Evolutionary conservation across 2,888 invertebrate genomes (phyloP).

Genomic region (Dione juno): DNA sequence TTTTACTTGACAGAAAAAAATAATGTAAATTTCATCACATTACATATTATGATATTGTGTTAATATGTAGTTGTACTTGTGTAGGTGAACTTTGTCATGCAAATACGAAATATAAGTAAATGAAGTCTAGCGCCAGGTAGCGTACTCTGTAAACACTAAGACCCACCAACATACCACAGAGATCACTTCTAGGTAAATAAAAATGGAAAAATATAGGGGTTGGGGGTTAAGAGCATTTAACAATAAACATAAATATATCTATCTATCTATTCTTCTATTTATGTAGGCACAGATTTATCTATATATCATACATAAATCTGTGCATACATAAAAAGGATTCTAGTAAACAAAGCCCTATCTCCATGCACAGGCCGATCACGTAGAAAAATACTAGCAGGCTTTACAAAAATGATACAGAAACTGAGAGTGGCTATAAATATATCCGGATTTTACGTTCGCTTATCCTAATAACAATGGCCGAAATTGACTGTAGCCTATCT

Average conservation of each 20-base stretch:
- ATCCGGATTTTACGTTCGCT: constrained; percentile 55
- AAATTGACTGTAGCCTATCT: constrained; percentile 56
- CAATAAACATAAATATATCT: constrained; percentile 40
- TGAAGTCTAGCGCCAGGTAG: constrained; percentile 12
- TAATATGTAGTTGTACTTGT: too few relatives aligned
- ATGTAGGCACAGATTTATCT: too few relatives aligned
- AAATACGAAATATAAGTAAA: not conserved
- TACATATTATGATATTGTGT: too few relatives aligned
- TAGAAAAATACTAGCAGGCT: constrained; percentile 48
- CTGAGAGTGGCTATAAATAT: constrained; percentile 52
- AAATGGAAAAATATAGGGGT: constrained; percentile 16
- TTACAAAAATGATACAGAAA: constrained; percentile 48
- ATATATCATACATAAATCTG: too few relatives aligned
- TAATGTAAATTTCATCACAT: too few relatives aligned
- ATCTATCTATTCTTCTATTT: too few relatives aligned
- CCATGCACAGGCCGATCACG: constrained; percentile 47
- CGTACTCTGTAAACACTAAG: constrained; percentile 9
- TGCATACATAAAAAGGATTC: constrained; percentile 35
- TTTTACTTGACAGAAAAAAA: too few relatives aligned
- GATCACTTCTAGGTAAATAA: constrained; percentile 11
- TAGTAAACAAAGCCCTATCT: constrained; percentile 44
- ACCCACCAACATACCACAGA: not conserved
- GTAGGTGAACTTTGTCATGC: not conserved
- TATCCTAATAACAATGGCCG: constrained; percentile 56
- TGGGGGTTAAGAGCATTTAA: constrained; percentile 29